Evolutionary conservation across 2,888 invertebrate species (phyloP).

Genomic region (Drosophila silvestris): DNA sequence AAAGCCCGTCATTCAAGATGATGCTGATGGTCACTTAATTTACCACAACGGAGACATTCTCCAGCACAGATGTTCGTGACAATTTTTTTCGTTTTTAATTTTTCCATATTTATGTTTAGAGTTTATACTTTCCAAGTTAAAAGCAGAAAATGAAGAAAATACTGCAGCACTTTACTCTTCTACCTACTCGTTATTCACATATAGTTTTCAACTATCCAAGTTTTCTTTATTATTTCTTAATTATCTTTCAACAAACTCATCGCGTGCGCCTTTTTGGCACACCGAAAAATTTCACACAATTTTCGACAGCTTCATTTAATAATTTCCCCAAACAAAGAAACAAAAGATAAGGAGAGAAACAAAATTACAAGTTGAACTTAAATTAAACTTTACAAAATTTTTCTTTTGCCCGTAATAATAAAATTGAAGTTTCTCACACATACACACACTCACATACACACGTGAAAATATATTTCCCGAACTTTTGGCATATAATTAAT

Average conservation of each 20-base stretch:
- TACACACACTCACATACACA: conserved; percentile 7
- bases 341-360: conserved; percentile 20
- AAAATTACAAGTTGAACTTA: conserved; percentile 25
- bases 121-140: conserved; percentile 42
- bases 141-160: conserved; percentile 33
- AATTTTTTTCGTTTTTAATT: conserved; percentile 86
- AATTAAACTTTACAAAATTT: conserved; percentile 32
- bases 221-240: conserved; percentile 71
- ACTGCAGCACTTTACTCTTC: conserved; percentile 36
- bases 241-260: conserved; percentile 48
- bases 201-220: conserved; percentile 64
- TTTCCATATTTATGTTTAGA: conserved; percentile 79
- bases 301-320: conserved; percentile 36
- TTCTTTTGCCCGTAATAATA: conserved; percentile 11
- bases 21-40: conserved; percentile 99
- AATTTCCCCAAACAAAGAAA: conserved; percentile 38
- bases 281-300: conserved; percentile 34
- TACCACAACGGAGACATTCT: conserved; percentile 99
- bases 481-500: conserved; percentile 57
- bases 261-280: conserved; percentile 31
- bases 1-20: conserved; percentile 97
- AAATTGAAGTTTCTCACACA: conserved; percentile 24
- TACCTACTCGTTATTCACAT: conserved; percentile 46
- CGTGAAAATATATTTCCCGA: conserved; percentile 17
- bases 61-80: conserved; percentile 99